phyloP scores from a whole-genome alignment of 1,140 invertebrate genomes.

The Drosophila nannoptera region DNA sequence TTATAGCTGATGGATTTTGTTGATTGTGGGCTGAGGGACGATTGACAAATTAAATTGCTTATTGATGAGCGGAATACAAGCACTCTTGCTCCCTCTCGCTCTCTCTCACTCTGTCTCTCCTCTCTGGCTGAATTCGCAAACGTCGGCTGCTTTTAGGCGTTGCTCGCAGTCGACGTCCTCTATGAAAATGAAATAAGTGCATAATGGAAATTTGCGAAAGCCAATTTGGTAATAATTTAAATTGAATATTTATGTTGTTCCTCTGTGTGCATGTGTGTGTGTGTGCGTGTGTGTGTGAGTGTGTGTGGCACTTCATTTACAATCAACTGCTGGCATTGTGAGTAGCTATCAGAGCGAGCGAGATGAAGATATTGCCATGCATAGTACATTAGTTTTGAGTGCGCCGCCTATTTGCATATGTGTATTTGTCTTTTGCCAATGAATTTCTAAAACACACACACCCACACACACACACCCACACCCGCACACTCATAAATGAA shows the following conservation, averaged over 20 bases:
- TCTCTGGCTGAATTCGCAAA: conserved; percentile 46
- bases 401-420: conserved; percentile 69
- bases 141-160: conserved; percentile 55
- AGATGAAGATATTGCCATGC: conserved; percentile 29
- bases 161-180: conserved; percentile 18
- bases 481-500: background rate
- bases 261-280: conserved; percentile 13
- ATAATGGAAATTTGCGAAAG: conserved; percentile 76
- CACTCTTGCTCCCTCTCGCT: background rate
- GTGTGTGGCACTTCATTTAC: conserved; percentile 48
- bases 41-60: conserved; percentile 77
- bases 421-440: conserved; percentile 76
- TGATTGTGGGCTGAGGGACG: conserved; percentile 62
- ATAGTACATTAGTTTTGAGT: conserved; percentile 74
- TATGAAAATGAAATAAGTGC: conserved; percentile 70
- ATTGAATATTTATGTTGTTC: conserved; percentile 74
- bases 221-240: conserved; percentile 77
- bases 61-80: conserved; percentile 62
- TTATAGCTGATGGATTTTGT: conserved; percentile 63
- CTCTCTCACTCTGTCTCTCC: background rate
- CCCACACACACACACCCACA: conserved; percentile 5
- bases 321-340: conserved; percentile 68
- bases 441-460: conserved; percentile 64
- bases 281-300: conserved; percentile 21
- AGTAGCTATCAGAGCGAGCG: conserved; percentile 20